Evolutionary conservation across 1,140 invertebrate species (phyloP).

Genomic region (Hesperophylax magnus): DNA sequence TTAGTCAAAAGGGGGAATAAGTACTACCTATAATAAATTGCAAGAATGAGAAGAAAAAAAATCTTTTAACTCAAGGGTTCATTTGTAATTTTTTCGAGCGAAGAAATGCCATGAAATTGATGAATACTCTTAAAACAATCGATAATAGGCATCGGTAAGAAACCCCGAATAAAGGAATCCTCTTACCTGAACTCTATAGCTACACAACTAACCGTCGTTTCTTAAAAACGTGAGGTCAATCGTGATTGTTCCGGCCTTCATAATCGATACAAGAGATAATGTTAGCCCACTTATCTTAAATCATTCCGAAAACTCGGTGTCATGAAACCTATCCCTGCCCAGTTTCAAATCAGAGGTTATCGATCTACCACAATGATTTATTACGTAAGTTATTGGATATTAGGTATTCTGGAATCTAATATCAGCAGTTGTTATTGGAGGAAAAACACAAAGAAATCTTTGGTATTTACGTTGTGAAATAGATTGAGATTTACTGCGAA

Average conservation of each 20-base stretch:
- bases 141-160: background rate
- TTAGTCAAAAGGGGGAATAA: no score
- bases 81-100: no score
- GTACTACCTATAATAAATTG: no score
- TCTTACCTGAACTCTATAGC: background rate
- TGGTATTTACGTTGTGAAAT: no score
- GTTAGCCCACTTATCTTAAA: conserved; percentile 25
- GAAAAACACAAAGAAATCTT: no score
- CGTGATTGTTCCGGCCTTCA: conserved; percentile 21
- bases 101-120: no score
- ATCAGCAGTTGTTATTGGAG: no score
- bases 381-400: background rate
- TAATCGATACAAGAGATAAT: conserved; percentile 19
- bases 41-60: no score
- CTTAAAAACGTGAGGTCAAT: conserved; percentile 30
- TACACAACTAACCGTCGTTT: conserved; percentile 22
- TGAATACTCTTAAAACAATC: no score
- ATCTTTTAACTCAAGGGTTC: no score
- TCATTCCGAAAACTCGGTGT: background rate
- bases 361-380: background rate
- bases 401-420: no score
- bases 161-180: background rate
- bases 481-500: no score
- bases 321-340: background rate
- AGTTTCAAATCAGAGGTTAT: background rate